Base-by-base conservation (phyloP, 2,113 vertebrate genomes). In the Formicarius rufipectus region DNA sequence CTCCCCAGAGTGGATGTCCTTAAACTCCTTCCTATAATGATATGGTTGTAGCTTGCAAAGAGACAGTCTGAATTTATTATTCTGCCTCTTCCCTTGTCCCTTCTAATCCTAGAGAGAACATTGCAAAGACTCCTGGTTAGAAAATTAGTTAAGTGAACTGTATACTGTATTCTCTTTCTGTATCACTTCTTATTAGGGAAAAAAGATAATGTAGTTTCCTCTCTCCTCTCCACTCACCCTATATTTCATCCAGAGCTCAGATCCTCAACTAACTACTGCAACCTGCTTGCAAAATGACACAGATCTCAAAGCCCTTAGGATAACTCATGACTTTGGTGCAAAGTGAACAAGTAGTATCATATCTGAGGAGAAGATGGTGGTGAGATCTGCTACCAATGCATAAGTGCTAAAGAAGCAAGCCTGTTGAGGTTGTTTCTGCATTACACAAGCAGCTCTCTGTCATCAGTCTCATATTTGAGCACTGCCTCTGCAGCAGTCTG, bases 91-190 rank as follows among this genome's bases (percentile, higher is more conserved):
- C n/a, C 66, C 90, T 86, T 94, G 90, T 93, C 93, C 86, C 69
- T 90, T 95, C 90, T 93, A 95, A 96, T 96, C 73, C 88, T 94
- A 91, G 76, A 87, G 86, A 96, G 86, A 96, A 33, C 84, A 87
- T 79, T 93, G 86, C 90, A 93, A 75, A 89, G 93, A 94, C 83
- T 95, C 86, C 89, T 94, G 88, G 83, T 95, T 96, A 93, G 88
- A 95, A 97, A 96, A 96, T 91, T 94, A 92, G 95, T 92, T 94
- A 96, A 95, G 93, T 73, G 93, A 96, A 84, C 88, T 84, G 86
- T 95, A 73, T 89, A 62, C 77, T 66, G 73, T 89, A 93, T 96
- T 95, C 66, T 90, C 25, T 81, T 83, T 68, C 53, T 69, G 40
- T 62, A 94, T 89, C 9, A 3, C 45, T 93, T 80, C 73, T 95